A percentile compares a stretch with the other conserved stretches of the same genome.
Conservation (phyloP, 2,888 invertebrate genomes). For the Hyposoter didymator region DNA sequence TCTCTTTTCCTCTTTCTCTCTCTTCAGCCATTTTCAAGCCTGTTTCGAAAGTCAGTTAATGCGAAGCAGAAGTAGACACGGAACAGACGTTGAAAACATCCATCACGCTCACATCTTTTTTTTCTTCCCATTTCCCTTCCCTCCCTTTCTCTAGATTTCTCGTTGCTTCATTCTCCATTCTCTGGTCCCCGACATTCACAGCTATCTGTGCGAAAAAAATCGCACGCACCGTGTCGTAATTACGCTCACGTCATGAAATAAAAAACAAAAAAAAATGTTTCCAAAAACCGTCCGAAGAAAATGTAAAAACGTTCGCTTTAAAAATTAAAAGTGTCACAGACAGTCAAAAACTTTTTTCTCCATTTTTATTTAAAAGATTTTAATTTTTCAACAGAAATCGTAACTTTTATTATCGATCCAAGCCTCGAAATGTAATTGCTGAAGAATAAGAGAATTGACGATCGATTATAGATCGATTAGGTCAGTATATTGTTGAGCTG, state of each 20-base stretch:
- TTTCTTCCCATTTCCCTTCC: not conserved
- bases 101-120: conserved; percentile 77
- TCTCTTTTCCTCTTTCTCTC: conserved; percentile 13
- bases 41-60: conserved; percentile 79
- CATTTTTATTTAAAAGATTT: conserved; percentile 59
- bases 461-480: conserved; percentile 76
- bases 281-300: too few species aligned
- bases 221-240: conserved; percentile 83
- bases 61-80: conserved; percentile 81
- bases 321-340: too few species aligned
- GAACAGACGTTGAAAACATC: conserved; percentile 84
- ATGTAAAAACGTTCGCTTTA: too few species aligned
- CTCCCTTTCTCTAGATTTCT: conserved; percentile 10
- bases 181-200: not conserved
- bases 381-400: not conserved
- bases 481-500: conserved; percentile 70
- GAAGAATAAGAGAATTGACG: conserved; percentile 56
- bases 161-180: conserved; percentile 21
- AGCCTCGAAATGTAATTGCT: not conserved
- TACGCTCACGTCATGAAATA: conserved; percentile 79
- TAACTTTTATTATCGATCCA: not conserved
- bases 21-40: conserved; percentile 29
- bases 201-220: conserved; percentile 81
- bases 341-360: too few species aligned
- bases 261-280: not conserved